Percentiles rank a stretch among this genome's conserved stretches.
Evolutionary conservation across 2,888 invertebrate genomes (phyloP).

Genomic region (Macrophya annulata): DNA sequence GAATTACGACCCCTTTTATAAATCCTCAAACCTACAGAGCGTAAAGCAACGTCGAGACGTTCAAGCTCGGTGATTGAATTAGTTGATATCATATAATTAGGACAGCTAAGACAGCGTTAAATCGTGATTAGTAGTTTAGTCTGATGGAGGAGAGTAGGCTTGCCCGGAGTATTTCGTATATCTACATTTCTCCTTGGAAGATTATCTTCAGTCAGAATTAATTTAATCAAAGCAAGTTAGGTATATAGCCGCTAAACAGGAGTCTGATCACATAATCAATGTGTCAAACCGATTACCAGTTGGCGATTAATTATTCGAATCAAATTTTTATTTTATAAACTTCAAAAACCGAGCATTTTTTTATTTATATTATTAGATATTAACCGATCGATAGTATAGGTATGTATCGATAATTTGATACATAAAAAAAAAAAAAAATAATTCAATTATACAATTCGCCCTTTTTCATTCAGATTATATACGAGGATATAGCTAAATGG

Average conservation of each 20-base stretch:
- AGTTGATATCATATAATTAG: constrained; percentile 41
- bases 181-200: background rate
- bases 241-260: background rate
- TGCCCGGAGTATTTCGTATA: constrained; percentile 7
- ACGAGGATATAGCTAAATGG: constrained; percentile 7
- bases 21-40: background rate
- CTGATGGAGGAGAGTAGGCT: background rate
- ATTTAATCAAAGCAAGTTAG: constrained; percentile 16
- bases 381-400: background rate
- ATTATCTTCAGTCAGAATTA: background rate
- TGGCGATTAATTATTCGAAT: background rate
- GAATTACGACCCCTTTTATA: constrained; percentile 6
- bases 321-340: background rate
- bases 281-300: background rate
- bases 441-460: background rate
- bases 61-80: constrained; percentile 33
- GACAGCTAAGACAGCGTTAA: constrained; percentile 23
- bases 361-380: background rate
- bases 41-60: background rate
- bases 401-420: background rate
- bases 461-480: constrained; percentile 27
- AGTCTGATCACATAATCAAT: constrained; percentile 30
- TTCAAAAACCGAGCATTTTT: background rate
- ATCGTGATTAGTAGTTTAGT: constrained; percentile 26
- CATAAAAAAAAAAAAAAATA: no score